These are phyloP conservation scores for Agrochola lota DNA, from an alignment of 2,888 invertebrate genomes.

Conservation along the genomic window DNA sequence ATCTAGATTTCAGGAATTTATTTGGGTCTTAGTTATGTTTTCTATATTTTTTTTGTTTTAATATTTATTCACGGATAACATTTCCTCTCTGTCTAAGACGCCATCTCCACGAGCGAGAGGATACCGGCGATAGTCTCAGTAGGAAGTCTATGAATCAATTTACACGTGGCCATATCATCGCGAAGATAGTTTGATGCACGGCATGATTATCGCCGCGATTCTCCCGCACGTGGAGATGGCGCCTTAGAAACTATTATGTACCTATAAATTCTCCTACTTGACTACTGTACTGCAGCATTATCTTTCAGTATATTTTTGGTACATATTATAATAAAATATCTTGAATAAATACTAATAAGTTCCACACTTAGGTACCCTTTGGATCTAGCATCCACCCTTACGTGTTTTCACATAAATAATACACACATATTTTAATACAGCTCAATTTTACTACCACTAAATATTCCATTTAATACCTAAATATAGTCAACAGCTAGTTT, in stretches of 20 bases:
- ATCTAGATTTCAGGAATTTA: not conserved
- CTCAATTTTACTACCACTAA: slow-evolving; percentile 17
- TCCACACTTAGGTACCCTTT: not conserved
- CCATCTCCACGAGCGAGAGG: no score
- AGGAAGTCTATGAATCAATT: no score
- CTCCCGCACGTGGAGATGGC: no score
- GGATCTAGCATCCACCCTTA: no score
- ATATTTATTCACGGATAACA: no score
- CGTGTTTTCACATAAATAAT: not conserved
- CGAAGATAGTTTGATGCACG: no score
- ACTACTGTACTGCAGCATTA: not conserved
- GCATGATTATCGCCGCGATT: no score
- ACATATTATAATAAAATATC: not conserved
- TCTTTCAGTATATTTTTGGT: not conserved
- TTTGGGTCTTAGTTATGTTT: not conserved
- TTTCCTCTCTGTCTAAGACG: not conserved
- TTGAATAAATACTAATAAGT: not conserved
- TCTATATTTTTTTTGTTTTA: not conserved
- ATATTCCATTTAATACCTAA: slow-evolving; percentile 24
- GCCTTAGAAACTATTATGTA: no score
- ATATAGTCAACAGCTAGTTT: slow-evolving; percentile 11
- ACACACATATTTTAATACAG: not conserved
- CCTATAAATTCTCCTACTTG: no score
- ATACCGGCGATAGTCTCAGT: no score
- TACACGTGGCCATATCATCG: no score